Base-by-base conservation (phyloP, 1,140 invertebrate species). In the Euura saliciscinereae region DNA sequence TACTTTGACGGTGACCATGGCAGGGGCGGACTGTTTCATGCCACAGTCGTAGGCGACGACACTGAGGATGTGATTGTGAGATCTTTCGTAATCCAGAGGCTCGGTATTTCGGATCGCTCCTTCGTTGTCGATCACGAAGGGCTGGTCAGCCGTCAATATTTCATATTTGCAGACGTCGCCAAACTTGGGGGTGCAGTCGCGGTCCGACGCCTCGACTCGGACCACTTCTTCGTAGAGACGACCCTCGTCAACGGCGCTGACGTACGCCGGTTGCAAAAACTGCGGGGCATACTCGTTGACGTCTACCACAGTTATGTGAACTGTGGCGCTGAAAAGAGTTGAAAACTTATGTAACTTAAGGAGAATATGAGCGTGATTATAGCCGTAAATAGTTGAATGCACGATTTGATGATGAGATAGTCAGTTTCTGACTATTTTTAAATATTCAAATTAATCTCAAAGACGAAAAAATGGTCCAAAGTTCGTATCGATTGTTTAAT, bases 11-110 rank as follows among this genome's bases (percentile, higher is more conserved):
- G 96, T 99, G 75, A 99, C 96, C 92, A 98, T 95, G 2, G 97
- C 95, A 0, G 97, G 96, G 5, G 94, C 90, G 2, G 92, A 94
- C 81, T 93, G 91, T 82, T 96, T 96, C 93, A 97, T 97, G 11
- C 96, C 96, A 82, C 97, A 99, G 84, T 99, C 97, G 82, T 96
- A 97, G 0, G 97, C 97, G n/a, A 98, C 96, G 45, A 98, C 96
- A 10, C 94, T 95, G n/a, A 99, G 89, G 75, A 99, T 98, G 86
- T 98, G 96, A 86, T 98, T 99, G 86, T 97, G 96, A 1, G 94
- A 96, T 51, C 93, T 90, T 81, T 96, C 95, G 86, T 97, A 98
- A 72, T 97, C 95, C 75, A 99, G 86, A 0, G 95, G 93, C 79
- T 97, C 95, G 2, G 95, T 98, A 85, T 98, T 99, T 66, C 94